A percentile compares a stretch with the other conserved stretches of the same genome.
Conservation (phyloP, 2,113 vertebrate genomes). For the Cyprinodon brontotheroides region DNA sequence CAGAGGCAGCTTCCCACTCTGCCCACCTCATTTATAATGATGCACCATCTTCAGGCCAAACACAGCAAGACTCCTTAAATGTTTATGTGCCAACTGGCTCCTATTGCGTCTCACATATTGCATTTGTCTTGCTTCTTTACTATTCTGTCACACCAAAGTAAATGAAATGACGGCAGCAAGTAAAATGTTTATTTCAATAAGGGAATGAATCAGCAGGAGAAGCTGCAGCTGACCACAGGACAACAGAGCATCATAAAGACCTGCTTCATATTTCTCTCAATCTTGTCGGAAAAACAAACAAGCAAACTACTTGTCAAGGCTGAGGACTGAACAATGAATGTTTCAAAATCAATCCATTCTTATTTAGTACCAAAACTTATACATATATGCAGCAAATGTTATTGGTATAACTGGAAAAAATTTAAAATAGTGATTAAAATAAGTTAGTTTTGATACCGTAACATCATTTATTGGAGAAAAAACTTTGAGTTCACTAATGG, state of each 20-base stretch:
- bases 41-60: constrained; percentile 43
- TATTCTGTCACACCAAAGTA: constrained; percentile 36
- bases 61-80: constrained; percentile 54
- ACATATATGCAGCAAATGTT: background rate
- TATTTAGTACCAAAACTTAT: background rate
- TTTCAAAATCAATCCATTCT: background rate
- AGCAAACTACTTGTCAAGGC: constrained; percentile 2
- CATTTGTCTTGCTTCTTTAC: constrained; percentile 52
- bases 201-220: constrained; percentile 35
- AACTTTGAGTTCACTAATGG: too few species aligned
- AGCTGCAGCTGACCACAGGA: constrained; percentile 18
- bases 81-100: constrained; percentile 48
- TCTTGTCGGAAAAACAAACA: constrained; percentile 17
- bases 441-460: too few species aligned
- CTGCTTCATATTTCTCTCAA: constrained; percentile 22
- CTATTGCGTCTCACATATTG: constrained; percentile 35
- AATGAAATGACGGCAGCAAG: constrained; percentile 37
- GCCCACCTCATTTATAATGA: constrained; percentile 49
- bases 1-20: constrained; percentile 45
- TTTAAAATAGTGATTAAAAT: background rate
- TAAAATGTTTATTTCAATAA: constrained; percentile 14
- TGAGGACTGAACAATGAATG: constrained; percentile 10
- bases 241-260: constrained; percentile 38
- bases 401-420: background rate
- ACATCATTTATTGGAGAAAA: too few species aligned